Evolutionary conservation across 2,797 vertebrate species (phyloP).

Genomic region (Furcifer pardalis): DNA sequence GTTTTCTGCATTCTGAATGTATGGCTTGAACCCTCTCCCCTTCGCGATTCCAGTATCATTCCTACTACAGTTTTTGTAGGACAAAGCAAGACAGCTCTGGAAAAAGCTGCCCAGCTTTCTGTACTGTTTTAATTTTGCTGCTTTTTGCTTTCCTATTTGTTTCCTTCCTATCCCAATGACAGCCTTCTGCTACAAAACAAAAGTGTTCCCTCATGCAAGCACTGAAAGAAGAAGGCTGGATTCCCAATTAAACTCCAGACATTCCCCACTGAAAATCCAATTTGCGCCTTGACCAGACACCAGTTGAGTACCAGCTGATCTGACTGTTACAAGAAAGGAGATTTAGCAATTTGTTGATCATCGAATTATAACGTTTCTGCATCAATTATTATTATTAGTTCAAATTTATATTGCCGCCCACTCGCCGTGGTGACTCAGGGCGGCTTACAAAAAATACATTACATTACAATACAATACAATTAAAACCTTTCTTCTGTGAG

Average conservation of each 20-base stretch:
- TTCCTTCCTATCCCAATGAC: not conserved
- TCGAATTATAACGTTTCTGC: not conserved
- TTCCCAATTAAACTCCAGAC: not conserved
- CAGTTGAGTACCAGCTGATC: not conserved
- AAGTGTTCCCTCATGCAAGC: too few species aligned
- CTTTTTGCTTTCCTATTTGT: too few species aligned
- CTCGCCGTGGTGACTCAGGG: too few species aligned
- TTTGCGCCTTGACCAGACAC: not conserved
- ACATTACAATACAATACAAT: too few species aligned
- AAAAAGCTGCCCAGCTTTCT: not conserved
- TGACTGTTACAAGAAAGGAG: not conserved
- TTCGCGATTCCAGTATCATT: not conserved
- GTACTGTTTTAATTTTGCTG: too few species aligned
- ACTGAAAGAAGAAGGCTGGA: not conserved
- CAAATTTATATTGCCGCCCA: too few species aligned
- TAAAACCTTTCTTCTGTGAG: not conserved
- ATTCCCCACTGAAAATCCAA: not conserved
- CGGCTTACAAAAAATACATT: too few species aligned
- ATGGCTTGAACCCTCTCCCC: too few species aligned
- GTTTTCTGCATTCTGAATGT: not conserved
- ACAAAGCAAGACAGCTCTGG: not conserved
- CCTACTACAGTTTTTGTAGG: not conserved
- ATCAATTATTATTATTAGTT: too few species aligned
- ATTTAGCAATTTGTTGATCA: not conserved
- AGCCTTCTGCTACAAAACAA: not conserved